A percentile compares a stretch with the other conserved stretches of the same genome.
These are phyloP conservation scores for Notoglanidium macrostoma DNA, from an alignment of 2,797 vertebrate genomes.

Conservation along the genomic window DNA sequence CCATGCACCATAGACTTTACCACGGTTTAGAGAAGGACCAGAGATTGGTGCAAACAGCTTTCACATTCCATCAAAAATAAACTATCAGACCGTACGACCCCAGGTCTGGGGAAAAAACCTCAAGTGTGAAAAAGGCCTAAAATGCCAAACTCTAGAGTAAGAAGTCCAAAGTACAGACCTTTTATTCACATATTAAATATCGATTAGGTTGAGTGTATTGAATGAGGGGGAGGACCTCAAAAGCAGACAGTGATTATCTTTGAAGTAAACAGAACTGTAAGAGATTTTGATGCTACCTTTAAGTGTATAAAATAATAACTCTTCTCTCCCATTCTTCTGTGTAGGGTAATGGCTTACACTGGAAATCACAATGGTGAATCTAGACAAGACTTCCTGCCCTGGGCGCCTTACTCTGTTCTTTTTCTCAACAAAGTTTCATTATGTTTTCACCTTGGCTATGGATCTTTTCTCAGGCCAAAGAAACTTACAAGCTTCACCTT, in stretches of 20 bases:
- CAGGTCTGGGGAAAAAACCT: not conserved
- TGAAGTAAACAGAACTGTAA: not conserved
- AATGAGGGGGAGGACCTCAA: not conserved
- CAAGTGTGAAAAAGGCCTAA: not conserved
- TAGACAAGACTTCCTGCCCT: not conserved
- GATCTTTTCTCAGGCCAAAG: slow-evolving; percentile 23
- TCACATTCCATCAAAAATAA: not conserved
- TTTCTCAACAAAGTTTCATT: slow-evolving; percentile 23
- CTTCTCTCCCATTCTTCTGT: slow-evolving; percentile 28
- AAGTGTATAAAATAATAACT: not conserved
- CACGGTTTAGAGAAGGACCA: not conserved
- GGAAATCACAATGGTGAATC: slow-evolving; percentile 70
- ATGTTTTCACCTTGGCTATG: slow-evolving; percentile 28
- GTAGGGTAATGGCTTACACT: slow-evolving; percentile 67
- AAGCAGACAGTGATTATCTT: too few species aligned
- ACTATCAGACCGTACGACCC: not conserved
- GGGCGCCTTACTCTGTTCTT: slow-evolving; percentile 23
- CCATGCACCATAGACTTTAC: not conserved
- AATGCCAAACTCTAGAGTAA: not conserved
- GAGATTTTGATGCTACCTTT: not conserved
- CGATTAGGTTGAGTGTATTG: not conserved
- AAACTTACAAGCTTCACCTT: slow-evolving; percentile 20
- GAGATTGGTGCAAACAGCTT: not conserved
- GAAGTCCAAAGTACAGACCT: not conserved
- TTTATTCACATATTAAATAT: not conserved